These are phyloP conservation scores for Lipophrys pholis DNA, from an alignment of 2,113 vertebrate species.

Conservation along the genomic window DNA sequence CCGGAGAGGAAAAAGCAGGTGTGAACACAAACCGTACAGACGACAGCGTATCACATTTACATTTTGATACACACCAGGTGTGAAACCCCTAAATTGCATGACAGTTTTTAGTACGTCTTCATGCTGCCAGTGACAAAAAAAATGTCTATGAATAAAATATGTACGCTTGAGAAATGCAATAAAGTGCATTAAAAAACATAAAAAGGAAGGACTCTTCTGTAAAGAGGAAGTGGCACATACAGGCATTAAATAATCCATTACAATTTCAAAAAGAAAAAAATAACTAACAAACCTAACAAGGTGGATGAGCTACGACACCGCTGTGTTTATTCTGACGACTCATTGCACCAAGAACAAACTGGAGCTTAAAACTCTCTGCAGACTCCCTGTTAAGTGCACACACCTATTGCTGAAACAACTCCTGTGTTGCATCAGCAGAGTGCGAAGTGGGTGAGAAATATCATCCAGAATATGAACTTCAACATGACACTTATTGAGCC, in stretches of 20 bases:
- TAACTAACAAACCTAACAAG: slow-evolving; percentile 8
- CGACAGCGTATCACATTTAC: too few species aligned
- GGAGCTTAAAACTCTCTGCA: slow-evolving; percentile 51
- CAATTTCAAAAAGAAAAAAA: too few species aligned
- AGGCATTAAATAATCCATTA: slow-evolving; percentile 11
- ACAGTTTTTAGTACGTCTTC: background rate
- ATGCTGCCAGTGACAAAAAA: background rate
- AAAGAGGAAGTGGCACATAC: background rate
- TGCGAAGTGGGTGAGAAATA: slow-evolving; percentile 60
- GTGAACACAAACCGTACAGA: too few species aligned
- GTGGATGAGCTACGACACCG: slow-evolving; percentile 26
- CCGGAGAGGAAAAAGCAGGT: too few species aligned
- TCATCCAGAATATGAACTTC: slow-evolving; percentile 51
- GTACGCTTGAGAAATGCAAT: background rate
- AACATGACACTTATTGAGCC: slow-evolving; percentile 59
- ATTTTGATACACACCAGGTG: too few species aligned
- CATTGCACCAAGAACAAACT: slow-evolving; percentile 44
- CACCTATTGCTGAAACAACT: slow-evolving; percentile 70
- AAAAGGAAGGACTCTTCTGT: slow-evolving; percentile 11
- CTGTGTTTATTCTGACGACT: slow-evolving; percentile 23
- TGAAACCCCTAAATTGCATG: too few species aligned
- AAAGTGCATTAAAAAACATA: slow-evolving; percentile 18
- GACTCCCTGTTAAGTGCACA: slow-evolving; percentile 46
- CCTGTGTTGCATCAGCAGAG: slow-evolving; percentile 69
- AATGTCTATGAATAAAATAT: background rate